Percentiles rank a stretch among this genome's conserved stretches.
Evolutionary conservation across 1,140 invertebrate species (phyloP).

Genomic region (Polypedilum vanderplanki): DNA sequence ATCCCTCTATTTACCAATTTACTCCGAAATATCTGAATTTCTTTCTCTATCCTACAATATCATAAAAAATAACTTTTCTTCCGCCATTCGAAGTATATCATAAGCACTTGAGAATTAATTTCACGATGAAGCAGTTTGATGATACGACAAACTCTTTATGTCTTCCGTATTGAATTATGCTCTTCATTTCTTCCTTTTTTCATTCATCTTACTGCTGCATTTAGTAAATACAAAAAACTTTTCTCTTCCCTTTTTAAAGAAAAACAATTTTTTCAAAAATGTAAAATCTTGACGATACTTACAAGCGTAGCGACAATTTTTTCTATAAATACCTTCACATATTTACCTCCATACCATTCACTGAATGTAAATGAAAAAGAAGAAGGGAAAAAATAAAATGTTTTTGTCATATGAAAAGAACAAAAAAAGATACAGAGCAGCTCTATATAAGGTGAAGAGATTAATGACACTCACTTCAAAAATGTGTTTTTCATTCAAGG

Average conservation of each 20-base stretch:
- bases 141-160: neutral
- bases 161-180: conserved; percentile 5
- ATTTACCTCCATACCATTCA: too few relatives aligned
- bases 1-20: too few relatives aligned
- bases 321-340: neutral
- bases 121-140: neutral
- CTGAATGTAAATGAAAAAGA: too few relatives aligned
- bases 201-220: neutral
- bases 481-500: too few relatives aligned
- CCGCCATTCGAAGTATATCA: neutral
- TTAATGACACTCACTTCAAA: neutral
- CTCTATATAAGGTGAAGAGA: neutral
- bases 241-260: neutral
- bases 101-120: conserved; percentile 7
- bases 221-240: neutral
- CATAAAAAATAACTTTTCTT: too few relatives aligned
- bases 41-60: too few relatives aligned
- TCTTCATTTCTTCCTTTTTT: neutral
- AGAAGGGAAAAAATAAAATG: too few relatives aligned
- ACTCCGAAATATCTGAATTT: too few relatives aligned
- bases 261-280: neutral
- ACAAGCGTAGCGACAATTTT: neutral
- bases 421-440: too few relatives aligned
- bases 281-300: neutral
- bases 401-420: too few relatives aligned